Evolutionary conservation across 2,888 invertebrate species (phyloP).

Genomic region (Cantharis rufa): DNA sequence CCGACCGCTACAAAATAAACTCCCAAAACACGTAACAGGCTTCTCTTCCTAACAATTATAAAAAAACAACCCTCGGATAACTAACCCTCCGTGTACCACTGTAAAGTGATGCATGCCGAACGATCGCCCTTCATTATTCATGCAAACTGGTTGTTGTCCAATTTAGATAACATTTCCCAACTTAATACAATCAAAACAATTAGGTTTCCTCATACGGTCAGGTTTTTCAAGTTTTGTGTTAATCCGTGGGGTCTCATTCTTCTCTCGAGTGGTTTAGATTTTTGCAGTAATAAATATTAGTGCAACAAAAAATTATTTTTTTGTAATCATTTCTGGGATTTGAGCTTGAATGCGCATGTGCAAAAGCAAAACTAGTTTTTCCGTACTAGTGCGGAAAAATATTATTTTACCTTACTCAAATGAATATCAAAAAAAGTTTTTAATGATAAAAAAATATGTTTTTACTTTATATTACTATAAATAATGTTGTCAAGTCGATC

Average conservation of each 20-base stretch:
- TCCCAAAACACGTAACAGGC: neutral
- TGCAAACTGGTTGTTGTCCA: neutral
- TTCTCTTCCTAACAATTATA: neutral
- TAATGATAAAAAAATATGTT: no score
- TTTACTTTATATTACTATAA: no score
- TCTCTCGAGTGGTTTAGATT: no score
- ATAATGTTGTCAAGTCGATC: no score
- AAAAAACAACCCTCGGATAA: neutral
- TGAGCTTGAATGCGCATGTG: no score
- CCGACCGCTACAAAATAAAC: neutral
- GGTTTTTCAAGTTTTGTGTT: neutral
- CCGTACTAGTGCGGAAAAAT: no score
- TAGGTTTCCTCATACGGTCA: neutral
- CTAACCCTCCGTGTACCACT: neutral
- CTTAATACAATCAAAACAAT: neutral
- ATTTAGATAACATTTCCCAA: neutral
- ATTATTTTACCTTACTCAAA: no score
- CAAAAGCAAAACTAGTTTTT: no score
- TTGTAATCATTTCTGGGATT: no score
- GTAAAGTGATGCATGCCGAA: neutral
- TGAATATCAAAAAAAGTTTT: no score
- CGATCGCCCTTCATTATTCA: neutral
- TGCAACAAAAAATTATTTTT: no score
- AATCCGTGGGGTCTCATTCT: neutral
- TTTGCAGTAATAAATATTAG: no score